phyloP scores from a whole-genome alignment of 2,797 vertebrate species.

The Gila robusta region DNA sequence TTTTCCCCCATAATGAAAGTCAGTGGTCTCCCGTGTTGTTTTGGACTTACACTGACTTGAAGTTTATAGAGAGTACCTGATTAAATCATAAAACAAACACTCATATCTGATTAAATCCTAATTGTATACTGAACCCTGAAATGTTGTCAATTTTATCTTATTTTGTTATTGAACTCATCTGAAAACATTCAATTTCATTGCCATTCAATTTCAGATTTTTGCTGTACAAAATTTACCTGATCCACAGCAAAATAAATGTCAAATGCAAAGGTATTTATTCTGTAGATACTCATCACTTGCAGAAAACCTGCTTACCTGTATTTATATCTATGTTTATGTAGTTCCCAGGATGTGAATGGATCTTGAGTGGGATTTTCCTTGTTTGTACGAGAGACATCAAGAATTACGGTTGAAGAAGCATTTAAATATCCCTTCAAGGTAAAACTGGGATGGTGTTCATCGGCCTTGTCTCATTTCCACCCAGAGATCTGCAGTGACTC shows the following conservation, averaged over 20 bases:
- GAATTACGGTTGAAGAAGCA: constrained; percentile 86
- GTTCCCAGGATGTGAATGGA: constrained; percentile 88
- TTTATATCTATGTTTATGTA: neutral
- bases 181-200: neutral
- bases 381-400: constrained; percentile 91
- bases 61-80: neutral
- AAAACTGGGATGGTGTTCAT: constrained; percentile 39
- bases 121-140: neutral
- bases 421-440: constrained; percentile 92
- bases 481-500: constrained; percentile 27
- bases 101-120: neutral
- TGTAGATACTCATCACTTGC: neutral
- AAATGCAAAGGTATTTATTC: neutral
- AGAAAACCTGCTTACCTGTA: neutral
- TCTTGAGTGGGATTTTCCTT: constrained; percentile 91
- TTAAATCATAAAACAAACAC: neutral
- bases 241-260: neutral
- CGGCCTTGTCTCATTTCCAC: constrained; percentile 12
- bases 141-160: neutral
- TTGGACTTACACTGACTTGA: neutral
- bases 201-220: neutral
- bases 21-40: neutral
- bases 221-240: neutral
- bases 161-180: neutral
- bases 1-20: neutral